Conservation (phyloP, 2,113 vertebrate genomes). For the Ictalurus punctatus region DNA sequence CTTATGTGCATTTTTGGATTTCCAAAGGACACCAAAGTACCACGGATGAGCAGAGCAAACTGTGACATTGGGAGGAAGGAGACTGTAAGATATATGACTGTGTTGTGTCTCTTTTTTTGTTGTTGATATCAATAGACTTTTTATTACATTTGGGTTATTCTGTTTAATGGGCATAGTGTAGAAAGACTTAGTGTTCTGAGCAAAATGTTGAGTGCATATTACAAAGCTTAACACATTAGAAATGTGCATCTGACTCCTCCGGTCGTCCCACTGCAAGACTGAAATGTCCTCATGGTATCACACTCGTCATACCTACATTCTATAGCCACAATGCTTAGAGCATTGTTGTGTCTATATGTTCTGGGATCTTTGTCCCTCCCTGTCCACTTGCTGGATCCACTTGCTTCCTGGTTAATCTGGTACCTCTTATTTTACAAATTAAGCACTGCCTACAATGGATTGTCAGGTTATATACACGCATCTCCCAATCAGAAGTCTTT, state of each 20-base stretch:
- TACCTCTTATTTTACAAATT: neutral
- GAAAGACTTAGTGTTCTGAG: neutral
- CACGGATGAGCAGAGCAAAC: neutral
- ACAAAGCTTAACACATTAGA: no score
- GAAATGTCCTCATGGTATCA: neutral
- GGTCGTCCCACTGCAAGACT: neutral
- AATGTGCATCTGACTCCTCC: neutral
- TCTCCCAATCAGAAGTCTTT: neutral
- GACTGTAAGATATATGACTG: neutral
- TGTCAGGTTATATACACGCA: neutral
- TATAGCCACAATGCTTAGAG: no score
- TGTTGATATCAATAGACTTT: neutral
- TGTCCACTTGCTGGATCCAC: no score
- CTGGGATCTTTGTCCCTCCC: no score
- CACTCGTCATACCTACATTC: no score
- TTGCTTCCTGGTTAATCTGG: neutral
- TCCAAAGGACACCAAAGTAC: neutral
- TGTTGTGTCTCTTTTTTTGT: neutral
- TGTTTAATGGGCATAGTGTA: neutral
- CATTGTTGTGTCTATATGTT: no score
- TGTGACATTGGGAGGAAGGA: neutral
- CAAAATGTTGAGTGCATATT: no score
- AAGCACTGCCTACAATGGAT: no score
- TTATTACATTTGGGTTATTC: neutral
- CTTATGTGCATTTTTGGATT: neutral